Percentiles rank a stretch among this genome's conserved stretches.
These are phyloP conservation scores for Zhuqinia jingwanae DNA, from an alignment of 2,888 invertebrate species.

Conservation along the genomic window DNA sequence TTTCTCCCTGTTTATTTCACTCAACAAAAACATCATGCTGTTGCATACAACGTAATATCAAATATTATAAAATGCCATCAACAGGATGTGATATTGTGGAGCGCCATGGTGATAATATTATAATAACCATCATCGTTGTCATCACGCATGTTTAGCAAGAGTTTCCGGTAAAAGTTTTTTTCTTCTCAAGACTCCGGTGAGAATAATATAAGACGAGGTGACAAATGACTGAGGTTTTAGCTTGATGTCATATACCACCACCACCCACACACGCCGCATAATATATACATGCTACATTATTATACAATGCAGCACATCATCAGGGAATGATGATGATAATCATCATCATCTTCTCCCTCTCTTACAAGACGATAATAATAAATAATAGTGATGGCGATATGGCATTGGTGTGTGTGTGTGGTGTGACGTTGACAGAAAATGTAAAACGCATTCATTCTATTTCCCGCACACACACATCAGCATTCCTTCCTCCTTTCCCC, in stretches of 20 bases:
- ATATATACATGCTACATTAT: too few relatives aligned
- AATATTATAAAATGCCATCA: neutral
- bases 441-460: constrained; percentile 21
- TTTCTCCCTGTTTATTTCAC: neutral
- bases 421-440: constrained; percentile 14
- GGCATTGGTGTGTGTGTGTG: too few relatives aligned
- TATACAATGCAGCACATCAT: too few relatives aligned
- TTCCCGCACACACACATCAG: neutral
- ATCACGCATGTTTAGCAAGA: neutral
- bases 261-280: neutral
- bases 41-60: neutral
- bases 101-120: too few relatives aligned
- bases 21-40: neutral
- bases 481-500: constrained; percentile 7
- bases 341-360: neutral
- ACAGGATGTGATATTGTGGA: neutral
- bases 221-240: constrained; percentile 37
- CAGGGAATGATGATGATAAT: too few relatives aligned
- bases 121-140: neutral
- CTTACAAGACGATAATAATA: neutral
- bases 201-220: constrained; percentile 5
- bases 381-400: too few relatives aligned
- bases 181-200: neutral
- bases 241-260: neutral
- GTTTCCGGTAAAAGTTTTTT: neutral